These are phyloP conservation scores for Cosmia trapezina DNA, from an alignment of 2,888 invertebrate species.

Conservation along the genomic window DNA sequence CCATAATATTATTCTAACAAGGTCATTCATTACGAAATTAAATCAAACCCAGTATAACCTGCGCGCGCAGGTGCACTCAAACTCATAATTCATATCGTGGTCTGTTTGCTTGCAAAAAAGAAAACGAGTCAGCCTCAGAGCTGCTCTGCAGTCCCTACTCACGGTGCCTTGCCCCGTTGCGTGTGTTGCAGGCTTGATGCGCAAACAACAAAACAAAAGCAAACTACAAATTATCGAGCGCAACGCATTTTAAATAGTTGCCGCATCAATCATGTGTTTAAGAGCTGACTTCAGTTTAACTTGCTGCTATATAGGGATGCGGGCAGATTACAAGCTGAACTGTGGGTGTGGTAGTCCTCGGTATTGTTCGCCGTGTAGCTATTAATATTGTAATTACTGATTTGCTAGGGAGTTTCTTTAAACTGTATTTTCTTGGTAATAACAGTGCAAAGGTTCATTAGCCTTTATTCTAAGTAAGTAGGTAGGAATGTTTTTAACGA, in stretches of 20 bases:
- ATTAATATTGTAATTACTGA: conserved; percentile 38
- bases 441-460: not conserved
- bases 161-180: conserved; percentile 36
- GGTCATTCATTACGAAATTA: not conserved
- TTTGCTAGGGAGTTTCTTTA: not conserved
- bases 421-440: conserved; percentile 1
- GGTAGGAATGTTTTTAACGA: not conserved
- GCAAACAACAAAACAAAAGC: conserved; percentile 46
- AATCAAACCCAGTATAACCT: conserved; percentile 4
- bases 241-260: conserved; percentile 53
- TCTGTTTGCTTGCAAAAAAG: conserved; percentile 3
- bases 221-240: conserved; percentile 53
- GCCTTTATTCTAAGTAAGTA: not conserved
- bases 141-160: not conserved
- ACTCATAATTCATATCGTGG: conserved; percentile 13
- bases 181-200: conserved; percentile 35
- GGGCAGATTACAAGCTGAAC: conserved; percentile 10
- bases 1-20: not conserved
- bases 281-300: conserved; percentile 9
- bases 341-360: conserved; percentile 34
- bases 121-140: not conserved
- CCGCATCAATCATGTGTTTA: conserved; percentile 44
- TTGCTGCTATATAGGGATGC: conserved; percentile 26
- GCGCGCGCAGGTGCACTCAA: conserved; percentile 4
- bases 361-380: not conserved